Percentiles rank a stretch among this genome's conserved stretches.
phyloP scores from a whole-genome alignment of 2,797 vertebrate species.

The Gallinago solitaria region DNA sequence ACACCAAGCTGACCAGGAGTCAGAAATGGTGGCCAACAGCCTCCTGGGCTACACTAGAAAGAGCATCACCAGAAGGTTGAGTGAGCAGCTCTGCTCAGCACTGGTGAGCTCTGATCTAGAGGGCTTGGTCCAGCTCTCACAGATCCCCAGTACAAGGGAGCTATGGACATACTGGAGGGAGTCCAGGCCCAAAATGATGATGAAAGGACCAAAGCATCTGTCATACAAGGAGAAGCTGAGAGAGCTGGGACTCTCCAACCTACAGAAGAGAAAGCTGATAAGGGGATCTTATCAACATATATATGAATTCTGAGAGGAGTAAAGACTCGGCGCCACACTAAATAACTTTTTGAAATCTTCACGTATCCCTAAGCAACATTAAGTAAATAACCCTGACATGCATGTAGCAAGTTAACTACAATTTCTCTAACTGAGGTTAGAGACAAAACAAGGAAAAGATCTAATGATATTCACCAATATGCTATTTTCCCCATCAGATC shows the following conservation, averaged over 20 bases:
- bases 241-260: not conserved
- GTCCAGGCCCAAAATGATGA: not conserved
- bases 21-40: not conserved
- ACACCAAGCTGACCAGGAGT: not conserved
- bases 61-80: fast-evolving
- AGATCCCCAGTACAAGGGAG: not conserved
- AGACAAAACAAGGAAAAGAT: not conserved
- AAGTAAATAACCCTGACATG: not conserved
- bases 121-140: not conserved
- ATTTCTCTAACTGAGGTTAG: not conserved
- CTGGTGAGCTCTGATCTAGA: not conserved
- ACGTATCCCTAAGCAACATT: not conserved
- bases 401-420: not conserved
- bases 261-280: not conserved
- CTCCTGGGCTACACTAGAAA: no score
- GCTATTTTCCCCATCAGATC: not conserved
- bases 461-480: not conserved
- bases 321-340: not conserved
- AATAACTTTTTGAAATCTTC: not conserved
- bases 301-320: not conserved
- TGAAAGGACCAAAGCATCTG: not conserved
- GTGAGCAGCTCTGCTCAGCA: not conserved
- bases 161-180: not conserved
- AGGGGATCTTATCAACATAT: not conserved
- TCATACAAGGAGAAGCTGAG: not conserved